These are phyloP conservation scores for Antechinus stuartii DNA, from an alignment of 2,113 vertebrate species.

Conservation along the genomic window DNA sequence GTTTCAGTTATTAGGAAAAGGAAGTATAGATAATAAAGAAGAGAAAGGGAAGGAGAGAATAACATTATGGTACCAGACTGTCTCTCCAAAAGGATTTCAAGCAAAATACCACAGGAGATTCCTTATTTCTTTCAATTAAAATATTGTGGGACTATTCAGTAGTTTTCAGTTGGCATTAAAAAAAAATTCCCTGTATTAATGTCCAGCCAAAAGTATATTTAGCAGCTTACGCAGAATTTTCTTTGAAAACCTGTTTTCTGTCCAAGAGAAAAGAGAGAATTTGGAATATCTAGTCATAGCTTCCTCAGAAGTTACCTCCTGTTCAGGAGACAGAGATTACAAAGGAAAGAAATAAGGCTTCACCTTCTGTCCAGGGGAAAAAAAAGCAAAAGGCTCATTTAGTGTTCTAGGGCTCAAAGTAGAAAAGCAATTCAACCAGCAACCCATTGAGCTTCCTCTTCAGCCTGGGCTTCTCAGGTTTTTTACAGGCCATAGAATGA, in stretches of 20 bases:
- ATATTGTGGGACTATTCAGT: not conserved
- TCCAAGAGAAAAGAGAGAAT: not conserved
- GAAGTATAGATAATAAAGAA: not conserved
- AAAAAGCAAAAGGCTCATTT: not conserved
- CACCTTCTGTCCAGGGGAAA: not conserved
- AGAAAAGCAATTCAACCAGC: not conserved
- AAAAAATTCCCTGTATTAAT: not conserved
- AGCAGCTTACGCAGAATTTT: not conserved
- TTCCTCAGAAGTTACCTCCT: not conserved
- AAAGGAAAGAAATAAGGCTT: not conserved
- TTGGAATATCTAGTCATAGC: not conserved
- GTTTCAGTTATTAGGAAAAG: not conserved
- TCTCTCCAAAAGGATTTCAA: not conserved
- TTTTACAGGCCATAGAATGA: not conserved
- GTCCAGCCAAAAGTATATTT: not conserved
- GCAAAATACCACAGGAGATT: not conserved
- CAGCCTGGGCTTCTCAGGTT: not conserved
- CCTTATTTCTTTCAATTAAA: not conserved
- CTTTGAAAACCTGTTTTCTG: not conserved
- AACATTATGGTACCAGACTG: not conserved
- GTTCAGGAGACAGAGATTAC: not conserved
- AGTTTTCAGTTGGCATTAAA: not conserved
- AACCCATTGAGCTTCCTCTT: not conserved
- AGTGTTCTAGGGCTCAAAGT: not conserved
- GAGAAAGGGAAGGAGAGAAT: not conserved